These are phyloP conservation scores for Antitype chi DNA, from an alignment of 2,888 invertebrate species.

Conservation along the genomic window DNA sequence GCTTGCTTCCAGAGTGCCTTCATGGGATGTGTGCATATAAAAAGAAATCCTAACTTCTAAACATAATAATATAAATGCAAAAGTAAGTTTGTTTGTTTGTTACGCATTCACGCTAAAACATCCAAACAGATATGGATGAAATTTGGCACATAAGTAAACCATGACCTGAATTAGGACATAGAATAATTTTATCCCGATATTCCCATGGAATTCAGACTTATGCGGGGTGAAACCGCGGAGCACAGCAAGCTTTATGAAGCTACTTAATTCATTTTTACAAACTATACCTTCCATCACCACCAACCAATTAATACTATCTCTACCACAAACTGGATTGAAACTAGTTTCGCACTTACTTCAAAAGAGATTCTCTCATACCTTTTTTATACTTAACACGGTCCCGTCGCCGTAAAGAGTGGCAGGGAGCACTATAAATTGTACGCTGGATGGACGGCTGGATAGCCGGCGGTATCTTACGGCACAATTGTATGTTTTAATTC, in stretches of 20 bases:
- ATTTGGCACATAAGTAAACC: no score
- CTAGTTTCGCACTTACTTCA: conserved; percentile 60
- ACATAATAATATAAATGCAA: no score
- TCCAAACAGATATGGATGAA: no score
- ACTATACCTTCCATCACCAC: not conserved
- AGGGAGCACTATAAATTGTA: conserved; percentile 56
- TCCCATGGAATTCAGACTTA: no score
- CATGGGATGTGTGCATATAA: not conserved
- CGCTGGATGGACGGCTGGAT: conserved; percentile 39
- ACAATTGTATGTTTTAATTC: conserved; percentile 67
- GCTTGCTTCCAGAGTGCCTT: not conserved
- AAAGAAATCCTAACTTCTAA: no score
- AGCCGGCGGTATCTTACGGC: conserved; percentile 43
- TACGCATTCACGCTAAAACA: no score
- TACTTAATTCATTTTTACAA: not conserved
- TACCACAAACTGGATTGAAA: conserved; percentile 34
- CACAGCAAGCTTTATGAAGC: not conserved
- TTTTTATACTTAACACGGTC: conserved; percentile 54
- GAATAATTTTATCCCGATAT: no score
- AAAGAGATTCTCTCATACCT: conserved; percentile 42
- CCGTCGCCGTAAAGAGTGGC: conserved; percentile 51
- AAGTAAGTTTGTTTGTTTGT: no score
- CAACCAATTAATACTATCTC: conserved; percentile 26
- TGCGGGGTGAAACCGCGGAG: no score
- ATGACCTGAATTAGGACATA: no score